Evolutionary conservation across 2,113 vertebrate genomes (phyloP).

Genomic region (Carettochelys insculpta): DNA sequence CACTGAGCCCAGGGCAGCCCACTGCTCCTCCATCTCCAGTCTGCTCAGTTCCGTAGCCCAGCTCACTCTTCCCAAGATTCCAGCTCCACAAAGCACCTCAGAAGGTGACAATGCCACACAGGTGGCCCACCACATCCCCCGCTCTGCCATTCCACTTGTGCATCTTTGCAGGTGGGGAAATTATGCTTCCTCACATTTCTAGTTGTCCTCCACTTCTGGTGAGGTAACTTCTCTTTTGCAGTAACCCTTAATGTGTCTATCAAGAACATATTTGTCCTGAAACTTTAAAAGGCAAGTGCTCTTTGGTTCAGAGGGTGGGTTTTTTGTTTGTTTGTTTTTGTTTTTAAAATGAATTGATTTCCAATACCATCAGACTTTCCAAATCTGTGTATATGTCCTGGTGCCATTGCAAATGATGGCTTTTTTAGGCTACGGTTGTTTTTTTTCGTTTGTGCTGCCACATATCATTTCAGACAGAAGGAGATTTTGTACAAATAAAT

Average conservation of each 20-base stretch:
- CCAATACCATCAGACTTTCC: neutral
- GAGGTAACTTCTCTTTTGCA: neutral
- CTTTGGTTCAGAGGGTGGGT: neutral
- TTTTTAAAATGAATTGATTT: neutral
- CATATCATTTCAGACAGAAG: neutral
- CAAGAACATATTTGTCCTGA: conserved; percentile 46
- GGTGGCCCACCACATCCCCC: neutral
- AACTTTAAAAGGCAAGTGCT: conserved; percentile 28
- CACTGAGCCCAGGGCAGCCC: neutral
- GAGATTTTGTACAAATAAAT: neutral
- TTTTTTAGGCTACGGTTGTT: conserved; percentile 8
- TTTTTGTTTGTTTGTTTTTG: neutral
- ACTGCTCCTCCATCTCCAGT: neutral
- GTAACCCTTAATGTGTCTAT: neutral
- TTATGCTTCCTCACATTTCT: neutral
- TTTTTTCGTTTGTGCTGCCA: conserved; percentile 16
- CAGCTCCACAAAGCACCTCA: neutral
- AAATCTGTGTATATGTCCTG: neutral
- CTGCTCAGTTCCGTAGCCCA: neutral
- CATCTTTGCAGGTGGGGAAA: neutral
- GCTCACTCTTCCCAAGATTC: neutral
- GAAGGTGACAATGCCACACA: neutral
- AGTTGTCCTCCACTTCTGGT: neutral
- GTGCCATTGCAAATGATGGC: conserved; percentile 11
- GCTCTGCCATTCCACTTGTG: neutral